These are phyloP conservation scores for Microchrysa polita DNA, from an alignment of 2,888 invertebrate genomes.

Conservation along the genomic window DNA sequence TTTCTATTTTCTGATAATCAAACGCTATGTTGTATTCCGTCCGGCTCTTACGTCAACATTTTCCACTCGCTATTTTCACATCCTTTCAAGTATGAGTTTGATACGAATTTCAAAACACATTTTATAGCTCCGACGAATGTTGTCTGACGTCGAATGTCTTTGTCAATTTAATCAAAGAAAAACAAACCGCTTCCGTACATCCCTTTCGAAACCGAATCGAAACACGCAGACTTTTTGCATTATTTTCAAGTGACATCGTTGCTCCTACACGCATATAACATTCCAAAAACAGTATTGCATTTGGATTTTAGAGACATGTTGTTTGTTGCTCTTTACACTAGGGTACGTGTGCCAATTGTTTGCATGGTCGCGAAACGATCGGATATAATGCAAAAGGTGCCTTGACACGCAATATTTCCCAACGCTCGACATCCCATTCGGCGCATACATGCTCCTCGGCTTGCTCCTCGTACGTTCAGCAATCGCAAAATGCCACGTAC, in stretches of 20 bases:
- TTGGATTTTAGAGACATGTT: constrained; percentile 50
- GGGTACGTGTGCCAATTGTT: constrained; percentile 46
- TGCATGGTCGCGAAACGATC: constrained; percentile 24
- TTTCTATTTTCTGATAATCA: too few species aligned
- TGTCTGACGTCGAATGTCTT: too few species aligned
- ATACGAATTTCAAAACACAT: too few species aligned
- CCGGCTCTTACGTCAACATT: too few species aligned
- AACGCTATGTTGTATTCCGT: too few species aligned
- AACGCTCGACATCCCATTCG: constrained; percentile 48
- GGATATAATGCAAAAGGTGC: constrained; percentile 23
- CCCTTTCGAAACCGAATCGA: too few species aligned
- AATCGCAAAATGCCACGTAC: constrained; percentile 36
- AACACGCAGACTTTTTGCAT: neutral
- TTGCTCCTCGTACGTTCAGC: constrained; percentile 46
- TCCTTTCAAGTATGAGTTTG: too few species aligned
- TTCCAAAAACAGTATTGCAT: constrained; percentile 46
- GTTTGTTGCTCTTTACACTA: constrained; percentile 49
- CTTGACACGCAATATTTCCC: constrained; percentile 46
- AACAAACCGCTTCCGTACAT: too few species aligned
- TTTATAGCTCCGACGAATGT: too few species aligned
- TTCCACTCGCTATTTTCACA: too few species aligned
- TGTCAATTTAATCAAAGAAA: too few species aligned
- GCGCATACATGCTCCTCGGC: constrained; percentile 47
- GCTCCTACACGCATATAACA: neutral
- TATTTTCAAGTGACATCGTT: constrained; percentile 16